Base-by-base conservation (phyloP, 2,113 vertebrate species). In the Pelmatolapia mariae region DNA sequence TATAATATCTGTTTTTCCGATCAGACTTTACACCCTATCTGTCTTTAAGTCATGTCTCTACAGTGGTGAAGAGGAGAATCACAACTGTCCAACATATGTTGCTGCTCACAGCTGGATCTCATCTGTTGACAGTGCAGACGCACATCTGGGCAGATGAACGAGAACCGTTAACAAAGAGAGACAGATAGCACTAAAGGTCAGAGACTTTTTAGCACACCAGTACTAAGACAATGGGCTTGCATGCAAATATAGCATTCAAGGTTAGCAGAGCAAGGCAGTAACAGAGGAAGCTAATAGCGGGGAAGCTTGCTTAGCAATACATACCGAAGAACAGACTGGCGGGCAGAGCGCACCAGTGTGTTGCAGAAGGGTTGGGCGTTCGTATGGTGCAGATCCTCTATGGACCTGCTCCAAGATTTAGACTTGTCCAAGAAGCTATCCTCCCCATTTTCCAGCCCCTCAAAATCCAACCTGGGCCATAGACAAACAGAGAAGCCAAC, bases 391-490 rank as follows among this genome's bases (percentile, higher is more conserved):
- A 99, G 97, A 97, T 99, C 98, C 97, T 99, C 98, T 61, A 98
- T 99, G 90, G 98, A 99, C 96, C 98, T 98, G 96, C 98, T 99
- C 98, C 98, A 99, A 95, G 97, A 96, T 89, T 97, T 98, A 91
- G 97, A 91, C 94, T 97, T 99, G 95, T 98, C 98, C 96, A 98
- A 96, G 63, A 96, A 96, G 84, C 97, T 96, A 50, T 99, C 98
- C 82, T 98, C 98, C 61, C 96, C 97, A 89, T 96, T 97, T 95
- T 99, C 98, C 97, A 97, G 95, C 88, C 97, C 97, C 96, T 99
- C 98, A 97, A 98, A 98, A 96, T 98, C 97, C 97, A 99, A 97
- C 98, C 98, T 99, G 95, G 88, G 90, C 93, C 94, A 93, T 85
- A 94, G n/a, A 95, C 83, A 90, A 78, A 95, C 88, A 91, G 76